A percentile compares a stretch with the other conserved stretches of the same genome.
These are phyloP conservation scores for Drosophila lacteicornis DNA, from an alignment of 1,140 invertebrate species.

Conservation along the genomic window DNA sequence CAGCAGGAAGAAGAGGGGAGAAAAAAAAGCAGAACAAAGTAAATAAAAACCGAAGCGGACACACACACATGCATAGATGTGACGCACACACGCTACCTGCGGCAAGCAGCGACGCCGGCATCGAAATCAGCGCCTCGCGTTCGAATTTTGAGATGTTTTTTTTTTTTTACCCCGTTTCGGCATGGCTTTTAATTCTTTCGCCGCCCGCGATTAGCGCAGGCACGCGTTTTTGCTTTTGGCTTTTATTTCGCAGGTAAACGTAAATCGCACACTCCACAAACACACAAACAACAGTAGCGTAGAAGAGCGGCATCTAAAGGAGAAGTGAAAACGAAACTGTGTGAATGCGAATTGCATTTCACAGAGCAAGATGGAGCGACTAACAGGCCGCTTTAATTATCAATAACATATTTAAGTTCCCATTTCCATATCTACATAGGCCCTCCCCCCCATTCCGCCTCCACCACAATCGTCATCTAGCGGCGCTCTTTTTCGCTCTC, in stretches of 20 bases:
- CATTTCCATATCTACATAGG: slow-evolving; percentile 12
- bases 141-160: slow-evolving; percentile 61
- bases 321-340: slow-evolving; percentile 17
- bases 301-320: background rate
- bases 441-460: background rate
- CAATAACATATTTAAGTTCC: slow-evolving; percentile 45
- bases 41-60: slow-evolving; percentile 45
- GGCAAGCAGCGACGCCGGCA: slow-evolving; percentile 15
- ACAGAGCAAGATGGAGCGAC: slow-evolving; percentile 5
- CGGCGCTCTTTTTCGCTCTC: slow-evolving; percentile 5
- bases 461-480: background rate
- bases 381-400: slow-evolving; percentile 36
- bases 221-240: slow-evolving; percentile 15
- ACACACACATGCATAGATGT: slow-evolving; percentile 20
- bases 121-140: slow-evolving; percentile 57
- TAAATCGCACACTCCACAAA: slow-evolving; percentile 11
- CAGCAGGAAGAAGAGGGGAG: slow-evolving; percentile 8
- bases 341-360: slow-evolving; percentile 22
- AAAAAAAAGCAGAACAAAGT: slow-evolving; percentile 40
- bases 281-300: background rate
- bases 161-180: slow-evolving; percentile 37
- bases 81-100: slow-evolving; percentile 46
- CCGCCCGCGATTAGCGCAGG: slow-evolving; percentile 17
- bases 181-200: slow-evolving; percentile 19
- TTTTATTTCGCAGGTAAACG: slow-evolving; percentile 28